Percentiles rank a stretch among this genome's conserved stretches.
Conservation (phyloP, 1,140 invertebrate genomes). For the Batillaria attramentaria region DNA sequence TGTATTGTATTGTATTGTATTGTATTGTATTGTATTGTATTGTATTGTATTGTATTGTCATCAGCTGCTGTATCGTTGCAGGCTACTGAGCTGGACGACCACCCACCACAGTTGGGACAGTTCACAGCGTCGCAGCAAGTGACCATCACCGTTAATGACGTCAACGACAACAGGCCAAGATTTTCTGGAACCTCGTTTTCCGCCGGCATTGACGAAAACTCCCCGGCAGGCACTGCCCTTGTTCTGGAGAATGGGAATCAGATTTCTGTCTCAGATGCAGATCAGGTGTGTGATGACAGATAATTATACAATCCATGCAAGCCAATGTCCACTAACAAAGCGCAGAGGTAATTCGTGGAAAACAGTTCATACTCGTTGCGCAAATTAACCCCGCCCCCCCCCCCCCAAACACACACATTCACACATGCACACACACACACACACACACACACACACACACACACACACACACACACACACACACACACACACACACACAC, state of each 20-base stretch:
- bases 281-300: neutral
- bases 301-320: too few relatives aligned
- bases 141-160: constrained; percentile 8
- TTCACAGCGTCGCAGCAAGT: neutral
- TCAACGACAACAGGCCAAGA: constrained; percentile 12
- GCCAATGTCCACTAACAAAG: neutral
- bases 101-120: neutral
- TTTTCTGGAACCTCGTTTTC: neutral
- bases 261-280: neutral
- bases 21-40: too few relatives aligned
- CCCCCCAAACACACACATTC: neutral
- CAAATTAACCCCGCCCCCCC: too few relatives aligned
- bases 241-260: neutral
- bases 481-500: too few relatives aligned
- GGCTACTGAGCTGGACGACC: constrained; percentile 4
- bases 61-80: neutral
- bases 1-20: too few relatives aligned
- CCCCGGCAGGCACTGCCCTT: neutral
- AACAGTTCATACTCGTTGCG: neutral
- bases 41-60: too few relatives aligned
- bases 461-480: neutral
- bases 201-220: constrained; percentile 15
- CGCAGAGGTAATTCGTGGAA: neutral
- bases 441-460: neutral
- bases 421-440: neutral